A percentile compares a stretch with the other conserved stretches of the same genome.
Conservation (phyloP, 2,113 vertebrate genomes). For the Callorhinus ursinus region DNA sequence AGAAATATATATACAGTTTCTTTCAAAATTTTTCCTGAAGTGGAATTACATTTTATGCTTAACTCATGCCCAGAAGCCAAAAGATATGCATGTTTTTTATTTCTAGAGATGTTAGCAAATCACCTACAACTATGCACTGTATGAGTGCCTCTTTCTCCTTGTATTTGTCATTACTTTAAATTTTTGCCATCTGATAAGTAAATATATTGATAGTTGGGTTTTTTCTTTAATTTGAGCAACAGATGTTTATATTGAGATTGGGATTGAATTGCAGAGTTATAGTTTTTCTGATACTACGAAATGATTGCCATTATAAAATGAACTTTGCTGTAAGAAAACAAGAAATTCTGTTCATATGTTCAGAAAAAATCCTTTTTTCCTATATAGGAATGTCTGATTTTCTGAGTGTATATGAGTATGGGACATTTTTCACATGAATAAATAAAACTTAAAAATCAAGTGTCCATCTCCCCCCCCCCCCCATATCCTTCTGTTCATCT, state of each 20-base stretch:
- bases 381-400: slow-evolving; percentile 38
- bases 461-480: background rate
- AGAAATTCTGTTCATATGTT: slow-evolving; percentile 57
- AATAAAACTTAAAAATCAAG: slow-evolving; percentile 15
- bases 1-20: background rate
- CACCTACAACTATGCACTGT: background rate
- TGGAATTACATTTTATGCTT: background rate
- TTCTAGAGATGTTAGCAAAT: background rate
- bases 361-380: background rate
- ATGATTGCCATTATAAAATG: slow-evolving; percentile 43
- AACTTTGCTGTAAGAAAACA: slow-evolving; percentile 43
- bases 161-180: background rate
- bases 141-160: background rate
- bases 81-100: background rate
- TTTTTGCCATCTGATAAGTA: background rate
- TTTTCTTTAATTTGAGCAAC: slow-evolving; percentile 18
- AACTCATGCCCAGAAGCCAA: background rate
- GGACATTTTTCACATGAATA: slow-evolving; percentile 33
- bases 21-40: background rate
- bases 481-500: background rate
- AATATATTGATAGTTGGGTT: background rate
- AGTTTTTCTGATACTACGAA: slow-evolving; percentile 9
- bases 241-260: slow-evolving; percentile 11
- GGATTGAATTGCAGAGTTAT: background rate
- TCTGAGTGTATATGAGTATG: slow-evolving; percentile 36